phyloP scores from a whole-genome alignment of 2,888 invertebrate species.

The Eilema depressum region DNA sequence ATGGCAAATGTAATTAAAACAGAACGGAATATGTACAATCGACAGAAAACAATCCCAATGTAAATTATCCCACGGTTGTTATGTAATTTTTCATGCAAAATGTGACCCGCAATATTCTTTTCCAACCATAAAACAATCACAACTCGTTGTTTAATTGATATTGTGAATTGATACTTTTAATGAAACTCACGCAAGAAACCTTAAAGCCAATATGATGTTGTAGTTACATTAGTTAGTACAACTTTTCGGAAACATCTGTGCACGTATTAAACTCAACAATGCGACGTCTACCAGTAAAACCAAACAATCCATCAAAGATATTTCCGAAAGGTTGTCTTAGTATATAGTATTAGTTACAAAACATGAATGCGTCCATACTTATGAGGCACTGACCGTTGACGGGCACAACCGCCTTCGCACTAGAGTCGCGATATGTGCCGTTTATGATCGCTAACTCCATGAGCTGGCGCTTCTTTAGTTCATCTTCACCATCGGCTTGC shows the following conservation, averaged over 20 bases:
- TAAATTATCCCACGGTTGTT: conserved; percentile 48
- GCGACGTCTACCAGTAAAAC: neutral
- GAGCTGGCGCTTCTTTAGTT: conserved; percentile 99
- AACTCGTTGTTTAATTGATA: conserved; percentile 25
- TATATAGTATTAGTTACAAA: conserved; percentile 78
- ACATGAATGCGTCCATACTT: conserved; percentile 85
- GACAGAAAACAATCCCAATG: conserved; percentile 38
- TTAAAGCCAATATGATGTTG: conserved; percentile 33
- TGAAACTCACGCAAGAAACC: conserved; percentile 31
- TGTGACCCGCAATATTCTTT: conserved; percentile 39
- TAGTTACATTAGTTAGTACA: conserved; percentile 18
- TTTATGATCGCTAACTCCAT: conserved; percentile 99
- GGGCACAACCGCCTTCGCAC: conserved; percentile 94
- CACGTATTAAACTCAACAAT: neutral
- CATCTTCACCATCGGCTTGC: conserved; percentile 99
- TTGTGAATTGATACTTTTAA: conserved; percentile 20
- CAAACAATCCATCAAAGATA: conserved; percentile 1
- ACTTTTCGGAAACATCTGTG: conserved; percentile 22
- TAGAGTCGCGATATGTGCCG: conserved; percentile 99
- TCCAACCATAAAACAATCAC: conserved; percentile 35
- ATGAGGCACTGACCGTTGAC: conserved; percentile 91
- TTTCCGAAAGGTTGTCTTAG: conserved; percentile 36
- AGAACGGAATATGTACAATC: conserved; percentile 47
- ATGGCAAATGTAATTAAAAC: conserved; percentile 54
- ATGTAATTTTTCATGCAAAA: conserved; percentile 47